A percentile compares a stretch with the other conserved stretches of the same genome.
Evolutionary conservation across 2,888 invertebrate species (phyloP).

Genomic region (Camptogramma bilineatum): DNA sequence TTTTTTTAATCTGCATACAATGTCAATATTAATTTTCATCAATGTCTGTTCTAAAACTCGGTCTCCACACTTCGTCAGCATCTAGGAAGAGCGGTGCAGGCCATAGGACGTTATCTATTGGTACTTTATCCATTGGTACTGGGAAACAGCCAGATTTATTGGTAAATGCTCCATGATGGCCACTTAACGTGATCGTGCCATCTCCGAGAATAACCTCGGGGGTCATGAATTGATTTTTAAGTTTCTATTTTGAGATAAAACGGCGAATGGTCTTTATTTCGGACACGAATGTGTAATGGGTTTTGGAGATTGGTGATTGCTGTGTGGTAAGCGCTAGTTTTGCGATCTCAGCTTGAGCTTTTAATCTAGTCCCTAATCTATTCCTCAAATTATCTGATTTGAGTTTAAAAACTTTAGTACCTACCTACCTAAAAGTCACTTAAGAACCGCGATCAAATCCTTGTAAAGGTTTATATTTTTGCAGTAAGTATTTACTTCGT

Average conservation of each 20-base stretch:
- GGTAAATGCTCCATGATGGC: slow-evolving; percentile 74
- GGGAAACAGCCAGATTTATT: slow-evolving; percentile 78
- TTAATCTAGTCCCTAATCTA: no score
- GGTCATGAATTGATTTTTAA: slow-evolving; percentile 83
- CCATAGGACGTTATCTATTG: slow-evolving; percentile 75
- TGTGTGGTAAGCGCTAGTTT: not conserved
- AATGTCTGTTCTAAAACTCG: slow-evolving; percentile 31
- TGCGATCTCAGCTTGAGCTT: not conserved
- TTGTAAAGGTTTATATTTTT: no score
- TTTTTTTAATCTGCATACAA: no score
- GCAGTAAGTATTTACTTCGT: no score
- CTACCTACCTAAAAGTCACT: no score
- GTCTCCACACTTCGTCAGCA: slow-evolving; percentile 51
- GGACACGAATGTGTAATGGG: slow-evolving; percentile 24
- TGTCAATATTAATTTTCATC: not conserved
- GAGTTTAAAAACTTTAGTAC: no score
- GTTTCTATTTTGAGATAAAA: slow-evolving; percentile 63
- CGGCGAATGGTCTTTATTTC: slow-evolving; percentile 24
- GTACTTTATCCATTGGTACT: slow-evolving; percentile 76
- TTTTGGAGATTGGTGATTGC: slow-evolving; percentile 10
- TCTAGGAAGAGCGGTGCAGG: slow-evolving; percentile 60
- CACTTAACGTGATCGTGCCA: slow-evolving; percentile 59
- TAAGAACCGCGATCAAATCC: no score
- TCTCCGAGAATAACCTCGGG: slow-evolving; percentile 60
- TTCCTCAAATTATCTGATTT: no score